These are phyloP conservation scores for Octodon degus DNA, from an alignment of 2,113 vertebrate species.

Conservation along the genomic window DNA sequence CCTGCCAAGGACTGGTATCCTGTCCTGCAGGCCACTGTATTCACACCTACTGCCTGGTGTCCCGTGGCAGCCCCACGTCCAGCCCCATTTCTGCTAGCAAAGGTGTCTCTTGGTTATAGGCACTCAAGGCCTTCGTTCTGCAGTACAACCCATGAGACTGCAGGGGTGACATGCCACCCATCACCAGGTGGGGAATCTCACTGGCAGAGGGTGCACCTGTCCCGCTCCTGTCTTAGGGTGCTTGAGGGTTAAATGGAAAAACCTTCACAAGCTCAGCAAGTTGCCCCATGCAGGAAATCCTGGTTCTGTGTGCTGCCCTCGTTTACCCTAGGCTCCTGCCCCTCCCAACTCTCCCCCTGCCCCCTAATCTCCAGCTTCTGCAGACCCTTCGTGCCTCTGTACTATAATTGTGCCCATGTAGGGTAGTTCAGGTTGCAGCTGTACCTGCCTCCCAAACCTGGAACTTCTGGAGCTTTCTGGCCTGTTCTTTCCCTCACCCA, in stretches of 20 bases:
- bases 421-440: neutral
- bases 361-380: neutral
- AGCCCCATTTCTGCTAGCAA: neutral
- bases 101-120: neutral
- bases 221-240: neutral
- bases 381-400: neutral
- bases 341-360: rapidly evolving
- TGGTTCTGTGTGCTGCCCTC: neutral
- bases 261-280: neutral
- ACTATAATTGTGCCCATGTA: neutral
- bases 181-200: neutral
- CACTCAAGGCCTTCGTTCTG: neutral
- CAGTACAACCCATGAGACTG: neutral
- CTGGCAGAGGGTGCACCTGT: neutral
- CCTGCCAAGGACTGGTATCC: neutral
- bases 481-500: constrained; percentile 55
- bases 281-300: neutral
- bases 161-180: neutral
- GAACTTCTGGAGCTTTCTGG: constrained; percentile 82
- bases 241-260: neutral
- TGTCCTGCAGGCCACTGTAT: neutral
- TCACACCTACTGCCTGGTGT: neutral
- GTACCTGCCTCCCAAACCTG: constrained; percentile 64
- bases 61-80: neutral
- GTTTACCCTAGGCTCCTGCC: neutral